Evolutionary conservation across 2,888 invertebrate species (phyloP).

Genomic region (Tanypteryx hageni): DNA sequence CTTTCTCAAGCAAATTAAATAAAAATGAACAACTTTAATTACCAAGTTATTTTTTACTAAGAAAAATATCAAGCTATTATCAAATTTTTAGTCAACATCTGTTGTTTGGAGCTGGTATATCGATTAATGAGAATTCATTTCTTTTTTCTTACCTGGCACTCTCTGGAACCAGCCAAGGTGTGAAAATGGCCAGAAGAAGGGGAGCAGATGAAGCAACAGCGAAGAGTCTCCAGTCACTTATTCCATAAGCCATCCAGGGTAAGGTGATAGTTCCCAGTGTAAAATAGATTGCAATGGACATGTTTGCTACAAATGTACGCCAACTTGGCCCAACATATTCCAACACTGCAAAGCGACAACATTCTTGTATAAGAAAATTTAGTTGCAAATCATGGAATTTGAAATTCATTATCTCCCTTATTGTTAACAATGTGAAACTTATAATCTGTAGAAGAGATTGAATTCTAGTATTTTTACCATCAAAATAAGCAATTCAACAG

Average conservation of each 20-base stretch:
- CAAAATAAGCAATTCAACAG: too few species aligned
- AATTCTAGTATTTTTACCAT: too few species aligned
- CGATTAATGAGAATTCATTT: conserved; percentile 41
- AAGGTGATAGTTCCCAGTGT: conserved; percentile 87
- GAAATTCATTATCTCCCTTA: neutral
- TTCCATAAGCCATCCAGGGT: conserved; percentile 90
- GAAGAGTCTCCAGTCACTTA: conserved; percentile 88
- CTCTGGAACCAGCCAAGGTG: conserved; percentile 89
- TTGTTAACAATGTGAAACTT: neutral
- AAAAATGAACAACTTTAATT: too few species aligned
- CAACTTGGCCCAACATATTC: conserved; percentile 94
- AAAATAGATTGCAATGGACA: conserved; percentile 93
- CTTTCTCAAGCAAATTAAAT: too few species aligned
- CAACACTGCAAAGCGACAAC: conserved; percentile 79
- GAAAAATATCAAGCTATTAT: neutral
- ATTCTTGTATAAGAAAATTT: neutral
- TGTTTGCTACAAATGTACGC: conserved; percentile 93
- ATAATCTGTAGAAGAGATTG: neutral
- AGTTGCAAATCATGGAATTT: neutral
- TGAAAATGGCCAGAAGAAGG: conserved; percentile 82
- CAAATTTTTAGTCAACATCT: neutral
- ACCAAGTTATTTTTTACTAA: too few species aligned
- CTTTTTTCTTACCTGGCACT: conserved; percentile 83
- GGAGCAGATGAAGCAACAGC: conserved; percentile 89
- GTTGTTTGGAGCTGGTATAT: too few species aligned